A percentile compares a stretch with the other conserved stretches of the same genome.
These are phyloP conservation scores for Drosophila lutescens DNA, from an alignment of 2,888 invertebrate species.

Conservation along the genomic window DNA sequence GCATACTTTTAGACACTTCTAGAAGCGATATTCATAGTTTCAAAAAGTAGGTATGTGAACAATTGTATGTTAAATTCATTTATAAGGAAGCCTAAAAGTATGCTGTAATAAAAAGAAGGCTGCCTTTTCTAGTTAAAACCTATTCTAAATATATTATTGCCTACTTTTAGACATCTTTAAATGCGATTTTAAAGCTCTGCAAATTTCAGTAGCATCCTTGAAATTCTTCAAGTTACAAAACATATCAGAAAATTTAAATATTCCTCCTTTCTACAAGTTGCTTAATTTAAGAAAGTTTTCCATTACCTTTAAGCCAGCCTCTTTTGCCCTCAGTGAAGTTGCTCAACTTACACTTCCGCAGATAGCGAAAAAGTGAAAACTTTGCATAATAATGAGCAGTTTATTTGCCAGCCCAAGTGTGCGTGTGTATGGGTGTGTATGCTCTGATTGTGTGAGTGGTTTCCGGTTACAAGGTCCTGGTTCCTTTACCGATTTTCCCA, in stretches of 20 bases:
- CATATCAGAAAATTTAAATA: not conserved
- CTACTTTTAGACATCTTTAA: no score
- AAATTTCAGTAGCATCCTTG: no score
- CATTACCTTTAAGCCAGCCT: not conserved
- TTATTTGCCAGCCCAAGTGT: slow-evolving; percentile 54
- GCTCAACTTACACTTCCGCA: slow-evolving; percentile 55
- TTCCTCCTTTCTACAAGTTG: not conserved
- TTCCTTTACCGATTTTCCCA: slow-evolving; percentile 10
- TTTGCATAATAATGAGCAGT: slow-evolving; percentile 79
- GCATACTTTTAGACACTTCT: no score
- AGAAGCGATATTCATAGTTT: no score
- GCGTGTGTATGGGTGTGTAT: slow-evolving; percentile 8
- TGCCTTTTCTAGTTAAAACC: no score
- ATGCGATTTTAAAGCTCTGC: no score
- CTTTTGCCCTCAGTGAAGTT: slow-evolving; percentile 12
- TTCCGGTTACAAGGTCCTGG: slow-evolving; percentile 54
- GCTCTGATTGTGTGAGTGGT: slow-evolving; percentile 34
- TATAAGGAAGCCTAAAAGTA: no score
- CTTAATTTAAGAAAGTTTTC: not conserved
- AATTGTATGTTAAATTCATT: no score
- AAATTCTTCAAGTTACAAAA: no score
- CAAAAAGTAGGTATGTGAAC: not conserved
- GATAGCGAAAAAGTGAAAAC: slow-evolving; percentile 62
- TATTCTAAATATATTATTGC: no score
- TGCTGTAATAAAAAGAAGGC: no score